Evolutionary conservation across 2,888 invertebrate species (phyloP), one percentile per base, ranked within the genome.

Genomic region (Andrena hattorfiana): DNA sequence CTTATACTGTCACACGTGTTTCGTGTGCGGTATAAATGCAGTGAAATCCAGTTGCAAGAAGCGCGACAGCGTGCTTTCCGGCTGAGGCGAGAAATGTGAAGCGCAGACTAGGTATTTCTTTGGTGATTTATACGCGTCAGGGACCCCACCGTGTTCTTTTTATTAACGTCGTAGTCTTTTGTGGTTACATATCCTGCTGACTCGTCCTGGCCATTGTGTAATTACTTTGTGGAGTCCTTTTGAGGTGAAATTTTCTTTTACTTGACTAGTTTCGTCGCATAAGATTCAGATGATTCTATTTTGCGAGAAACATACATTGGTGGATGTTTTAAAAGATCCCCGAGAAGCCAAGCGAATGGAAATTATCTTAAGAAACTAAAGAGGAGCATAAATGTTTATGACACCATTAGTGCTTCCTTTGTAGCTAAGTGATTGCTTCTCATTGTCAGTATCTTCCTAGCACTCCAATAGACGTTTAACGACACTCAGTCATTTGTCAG

Each of bases 401-500:
- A 42, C 16, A 42, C 16, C 42, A 42, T 42, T 42, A 42, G 13
- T 42, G 4, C 35, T 2, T 13, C 10, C 54, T 32, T 26, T 13
- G 42, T 13, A 23, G 2, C 10, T 20, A 51, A 35, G 23, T 35
- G 4, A 30, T 51, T 51, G 23, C 30, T n/a, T 10, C 26, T 32
- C 16, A n/a, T n/a, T 10, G n/a, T 32, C 16, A n/a, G 16, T 63
- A 49, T 54, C 26, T 26, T 35, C 10, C 26, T 6, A 1, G 35
- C n/a, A 5, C 48, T 60, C 30, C 42, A 71, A 69, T 81, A 51
- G 23, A 49, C 59, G 51, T 23, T 51, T 71, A 59, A 71, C 59
- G 71, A 71, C 32, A 32, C 35, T 48, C 30, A 35, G 60, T 16
- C 81, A 70, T 85, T 85, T 81, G 51, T 81, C 75, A 81, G 60